Base-by-base conservation (phyloP, 2,797 vertebrate species). In the Prunella strophiata region DNA sequence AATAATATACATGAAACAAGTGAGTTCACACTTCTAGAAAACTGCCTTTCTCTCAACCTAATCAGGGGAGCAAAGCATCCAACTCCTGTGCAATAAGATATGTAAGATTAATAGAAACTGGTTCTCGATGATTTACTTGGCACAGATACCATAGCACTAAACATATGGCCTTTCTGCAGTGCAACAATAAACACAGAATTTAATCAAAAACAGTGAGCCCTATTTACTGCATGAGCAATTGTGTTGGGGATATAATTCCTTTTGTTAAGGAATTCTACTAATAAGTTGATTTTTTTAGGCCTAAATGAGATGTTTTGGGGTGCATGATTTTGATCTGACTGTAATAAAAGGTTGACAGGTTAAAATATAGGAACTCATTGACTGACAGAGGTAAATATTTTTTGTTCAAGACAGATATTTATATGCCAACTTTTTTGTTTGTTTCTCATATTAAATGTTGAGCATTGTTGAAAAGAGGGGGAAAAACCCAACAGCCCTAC, bases 281-380 rank as follows among this genome's bases (percentile, higher is more conserved):
- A 75, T 79, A 84, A 72, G 32, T 59, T 51, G n/a, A 70, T 88
- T 91, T 81, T 81, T 92, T 52, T 81, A 81, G 43, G 27, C 43
- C 43, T 88, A 88, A 93, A 89, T 83, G 81, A 91, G 74, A 96
- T 67, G 91, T 55, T 68, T 93, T 57, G 27, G n/a, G 55, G 36
- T 84, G 71, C 51, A 47, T 16, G 34, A 86, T 86, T 94, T 91
- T 89, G 73, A 68, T 93, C 51, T 75, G 58, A 73, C 51, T 67
- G 40, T n/a, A 89, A 66, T 63, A 86, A 93, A 96, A 93, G 16
- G 6, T 16, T 89, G 88, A 84, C 4, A 3, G 55, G 34, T 76
- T 73, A 76, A 92, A 92, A 94, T 78, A 62, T 68, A 86, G 85
- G 62, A 70, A 90, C 55, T 48, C 84, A 89, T 57, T 91, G 89